Conservation (phyloP, 1,140 invertebrate genomes). For the Monomorium pharaonis region DNA sequence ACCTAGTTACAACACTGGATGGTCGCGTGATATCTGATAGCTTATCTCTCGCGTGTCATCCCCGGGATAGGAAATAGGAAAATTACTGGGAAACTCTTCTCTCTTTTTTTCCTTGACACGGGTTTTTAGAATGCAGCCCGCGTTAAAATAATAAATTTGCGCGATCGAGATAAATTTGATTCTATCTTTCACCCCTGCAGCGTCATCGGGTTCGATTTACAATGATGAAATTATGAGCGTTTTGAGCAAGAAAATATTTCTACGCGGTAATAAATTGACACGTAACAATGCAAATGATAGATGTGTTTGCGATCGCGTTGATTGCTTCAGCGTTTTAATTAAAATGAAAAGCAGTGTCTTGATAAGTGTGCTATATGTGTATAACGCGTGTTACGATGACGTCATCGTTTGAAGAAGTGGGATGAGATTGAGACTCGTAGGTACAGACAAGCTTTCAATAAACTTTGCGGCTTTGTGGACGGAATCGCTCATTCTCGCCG, state of each 20-base stretch:
- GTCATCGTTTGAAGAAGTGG: background rate
- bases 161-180: background rate
- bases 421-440: background rate
- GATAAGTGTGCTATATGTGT: background rate
- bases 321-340: background rate
- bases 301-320: background rate
- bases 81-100: background rate
- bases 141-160: background rate
- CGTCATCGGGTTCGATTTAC: background rate
- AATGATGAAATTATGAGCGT: background rate
- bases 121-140: background rate
- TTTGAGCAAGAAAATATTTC: background rate
- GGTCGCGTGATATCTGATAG: conserved; percentile 10
- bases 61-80: background rate
- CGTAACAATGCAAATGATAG: background rate
- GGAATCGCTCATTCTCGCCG: background rate
- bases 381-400: background rate
- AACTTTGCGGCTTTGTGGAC: conserved; percentile 1
- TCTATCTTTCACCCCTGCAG: background rate
- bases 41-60: background rate
- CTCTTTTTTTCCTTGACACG: background rate
- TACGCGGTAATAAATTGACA: conserved; percentile 4
- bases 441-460: conserved; percentile 20
- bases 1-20: background rate
- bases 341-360: background rate